phyloP scores from a whole-genome alignment of 2,113 vertebrate species.

The Rhinoptilus africanus region DNA sequence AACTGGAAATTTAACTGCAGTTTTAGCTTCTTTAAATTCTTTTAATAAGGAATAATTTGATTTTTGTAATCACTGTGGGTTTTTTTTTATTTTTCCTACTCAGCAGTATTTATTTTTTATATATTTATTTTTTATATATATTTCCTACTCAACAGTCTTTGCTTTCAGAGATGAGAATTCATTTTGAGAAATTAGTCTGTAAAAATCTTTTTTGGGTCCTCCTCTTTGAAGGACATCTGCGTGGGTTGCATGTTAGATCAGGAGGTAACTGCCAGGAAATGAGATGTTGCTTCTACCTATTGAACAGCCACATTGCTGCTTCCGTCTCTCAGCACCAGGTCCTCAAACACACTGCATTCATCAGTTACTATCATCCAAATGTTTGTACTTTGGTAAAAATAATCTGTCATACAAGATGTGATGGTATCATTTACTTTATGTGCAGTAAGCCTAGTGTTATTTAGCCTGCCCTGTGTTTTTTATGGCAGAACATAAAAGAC shows the following conservation, averaged over 20 bases:
- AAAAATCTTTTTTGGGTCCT: neutral
- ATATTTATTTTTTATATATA: no score
- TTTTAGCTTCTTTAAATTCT: neutral
- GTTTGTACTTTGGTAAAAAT: neutral
- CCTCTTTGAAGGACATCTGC: neutral
- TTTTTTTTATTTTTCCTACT: neutral
- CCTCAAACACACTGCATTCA: neutral
- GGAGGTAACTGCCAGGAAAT: neutral
- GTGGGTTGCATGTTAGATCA: neutral
- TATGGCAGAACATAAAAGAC: neutral
- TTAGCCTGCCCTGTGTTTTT: neutral
- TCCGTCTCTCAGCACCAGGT: neutral
- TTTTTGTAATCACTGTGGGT: neutral
- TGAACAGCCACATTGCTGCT: neutral
- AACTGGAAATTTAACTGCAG: neutral
- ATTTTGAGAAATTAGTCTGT: neutral
- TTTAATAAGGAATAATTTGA: neutral
- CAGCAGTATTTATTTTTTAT: neutral
- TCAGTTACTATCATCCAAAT: neutral
- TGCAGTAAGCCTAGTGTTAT: neutral
- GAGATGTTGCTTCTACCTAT: neutral
- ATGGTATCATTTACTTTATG: neutral
- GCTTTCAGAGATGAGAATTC: neutral
- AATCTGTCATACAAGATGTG: neutral
- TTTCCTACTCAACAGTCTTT: neutral